These are phyloP conservation scores for Nematostella vectensis DNA, from an alignment of 92 coral and sea anemone species.

Conservation along the genomic window DNA sequence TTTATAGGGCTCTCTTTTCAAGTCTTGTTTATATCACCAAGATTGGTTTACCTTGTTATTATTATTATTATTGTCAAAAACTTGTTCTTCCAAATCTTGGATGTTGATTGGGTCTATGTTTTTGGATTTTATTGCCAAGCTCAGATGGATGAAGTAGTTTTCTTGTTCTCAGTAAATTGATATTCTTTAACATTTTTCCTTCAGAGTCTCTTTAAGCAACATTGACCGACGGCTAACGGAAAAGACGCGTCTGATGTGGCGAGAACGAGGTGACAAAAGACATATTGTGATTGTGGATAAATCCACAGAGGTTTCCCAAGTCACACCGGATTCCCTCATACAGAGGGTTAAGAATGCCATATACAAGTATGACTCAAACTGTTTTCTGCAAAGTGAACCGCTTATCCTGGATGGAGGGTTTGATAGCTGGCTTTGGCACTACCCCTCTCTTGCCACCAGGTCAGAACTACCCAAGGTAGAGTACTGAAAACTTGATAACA, in stretches of 20 bases:
- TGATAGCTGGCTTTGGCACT: conserved; percentile 96
- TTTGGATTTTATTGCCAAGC: too few relatives aligned
- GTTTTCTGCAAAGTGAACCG: conserved; percentile 64
- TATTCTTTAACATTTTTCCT: too few relatives aligned
- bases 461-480: conserved; percentile 76
- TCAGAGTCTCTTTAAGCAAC: conserved; percentile 79
- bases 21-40: too few relatives aligned
- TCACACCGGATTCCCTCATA: conserved; percentile 52
- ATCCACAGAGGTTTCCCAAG: conserved; percentile 49
- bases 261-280: conserved; percentile 55
- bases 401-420: conserved; percentile 93
- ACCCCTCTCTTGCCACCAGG: conserved; percentile 81
- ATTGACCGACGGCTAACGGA: conserved; percentile 82
- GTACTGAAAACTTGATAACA: too few relatives aligned
- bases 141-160: too few relatives aligned
- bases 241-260: conserved; percentile 76
- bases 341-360: conserved; percentile 86
- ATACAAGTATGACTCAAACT: conserved; percentile 63
- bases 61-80: too few relatives aligned
- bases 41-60: too few relatives aligned
- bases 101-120: too few relatives aligned
- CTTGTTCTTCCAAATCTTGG: too few relatives aligned
- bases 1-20: too few relatives aligned
- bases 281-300: conserved; percentile 70
- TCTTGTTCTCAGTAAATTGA: too few relatives aligned